A percentile compares a stretch with the other conserved stretches of the same genome.
Conservation (phyloP, 2,888 invertebrate genomes). For the Agrotis exclamationis region DNA sequence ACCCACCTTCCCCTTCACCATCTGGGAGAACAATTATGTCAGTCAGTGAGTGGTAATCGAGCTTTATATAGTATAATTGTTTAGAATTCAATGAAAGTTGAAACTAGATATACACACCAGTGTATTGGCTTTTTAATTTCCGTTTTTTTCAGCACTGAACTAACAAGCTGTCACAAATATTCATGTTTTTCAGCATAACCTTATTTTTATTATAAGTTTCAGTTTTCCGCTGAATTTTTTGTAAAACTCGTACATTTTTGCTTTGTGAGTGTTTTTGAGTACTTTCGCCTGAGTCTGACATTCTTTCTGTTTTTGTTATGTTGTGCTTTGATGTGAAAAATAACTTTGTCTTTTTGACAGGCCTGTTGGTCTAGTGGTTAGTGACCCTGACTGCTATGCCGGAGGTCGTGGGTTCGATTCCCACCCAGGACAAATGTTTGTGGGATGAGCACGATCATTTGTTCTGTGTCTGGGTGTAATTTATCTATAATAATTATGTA, state of each 20-base stretch:
- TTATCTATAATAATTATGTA: too few species aligned
- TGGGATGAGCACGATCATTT: too few species aligned
- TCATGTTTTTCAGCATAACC: constrained; percentile 4
- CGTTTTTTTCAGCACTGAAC: constrained; percentile 4
- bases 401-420: too few species aligned
- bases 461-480: too few species aligned
- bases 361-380: too few species aligned
- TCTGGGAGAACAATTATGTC: too few species aligned
- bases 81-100: not conserved
- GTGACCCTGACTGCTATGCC: too few species aligned
- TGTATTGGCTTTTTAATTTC: constrained; percentile 24
- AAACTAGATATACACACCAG: not conserved
- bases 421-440: too few species aligned
- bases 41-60: too few species aligned
- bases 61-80: too few species aligned
- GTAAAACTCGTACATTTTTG: constrained; percentile 40
- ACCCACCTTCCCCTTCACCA: too few species aligned
- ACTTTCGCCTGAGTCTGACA: constrained; percentile 22
- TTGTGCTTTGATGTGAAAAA: constrained; percentile 34
- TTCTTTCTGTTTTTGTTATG: constrained; percentile 32
- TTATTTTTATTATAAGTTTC: constrained; percentile 26
- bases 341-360: constrained; percentile 13
- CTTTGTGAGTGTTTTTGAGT: constrained; percentile 38
- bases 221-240: constrained; percentile 18
- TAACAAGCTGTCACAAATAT: constrained; percentile 37